phyloP scores from a whole-genome alignment of 2,797 vertebrate genomes.

The Strix occidentalis region DNA sequence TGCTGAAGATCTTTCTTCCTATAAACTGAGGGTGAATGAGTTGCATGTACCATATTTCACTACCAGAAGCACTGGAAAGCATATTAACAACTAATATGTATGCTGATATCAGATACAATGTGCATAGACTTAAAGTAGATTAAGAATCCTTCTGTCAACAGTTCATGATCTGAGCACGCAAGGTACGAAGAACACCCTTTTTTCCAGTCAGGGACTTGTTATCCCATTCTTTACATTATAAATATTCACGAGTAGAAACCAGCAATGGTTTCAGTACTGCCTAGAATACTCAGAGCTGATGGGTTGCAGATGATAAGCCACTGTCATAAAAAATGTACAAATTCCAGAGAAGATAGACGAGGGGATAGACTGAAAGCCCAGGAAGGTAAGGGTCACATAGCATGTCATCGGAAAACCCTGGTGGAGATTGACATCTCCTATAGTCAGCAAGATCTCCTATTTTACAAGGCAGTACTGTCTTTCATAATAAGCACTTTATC shows the following conservation, averaged over 20 bases:
- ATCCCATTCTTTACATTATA: not conserved
- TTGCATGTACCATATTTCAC: not conserved
- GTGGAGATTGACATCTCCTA: not conserved
- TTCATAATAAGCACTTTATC: not conserved
- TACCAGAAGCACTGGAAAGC: not conserved
- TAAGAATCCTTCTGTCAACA: not conserved
- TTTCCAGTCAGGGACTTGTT: not conserved
- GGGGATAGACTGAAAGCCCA: not conserved
- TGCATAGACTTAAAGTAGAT: not conserved
- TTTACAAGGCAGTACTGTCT: not conserved
- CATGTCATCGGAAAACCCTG: rapidly evolving
- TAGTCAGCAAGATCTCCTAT: not conserved
- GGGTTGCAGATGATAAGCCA: not conserved
- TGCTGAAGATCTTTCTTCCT: not conserved
- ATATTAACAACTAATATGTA: not conserved
- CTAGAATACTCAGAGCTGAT: not conserved
- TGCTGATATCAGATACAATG: not conserved
- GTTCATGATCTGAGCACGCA: not conserved
- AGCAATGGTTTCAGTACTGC: not conserved
- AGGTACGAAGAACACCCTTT: not conserved
- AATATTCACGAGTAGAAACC: not conserved
- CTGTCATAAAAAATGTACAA: rapidly evolving
- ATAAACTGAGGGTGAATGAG: not conserved
- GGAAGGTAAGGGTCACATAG: no score
- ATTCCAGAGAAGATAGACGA: not conserved